These are phyloP conservation scores for Euwallacea fornicatus DNA, from an alignment of 1,140 invertebrate genomes.

Conservation along the genomic window DNA sequence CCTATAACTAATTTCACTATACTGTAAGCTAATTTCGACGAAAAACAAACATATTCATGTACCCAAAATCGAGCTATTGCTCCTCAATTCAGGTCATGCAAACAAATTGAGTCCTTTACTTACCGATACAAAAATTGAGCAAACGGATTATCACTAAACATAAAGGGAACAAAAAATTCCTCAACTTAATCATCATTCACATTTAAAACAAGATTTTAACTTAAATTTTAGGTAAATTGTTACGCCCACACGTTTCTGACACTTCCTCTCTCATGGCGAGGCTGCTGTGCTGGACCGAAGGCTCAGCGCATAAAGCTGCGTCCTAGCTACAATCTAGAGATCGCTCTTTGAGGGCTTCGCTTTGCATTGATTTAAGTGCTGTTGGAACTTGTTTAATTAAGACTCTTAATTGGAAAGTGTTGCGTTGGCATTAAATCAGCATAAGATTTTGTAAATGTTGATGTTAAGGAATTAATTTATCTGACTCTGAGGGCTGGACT, in stretches of 20 bases:
- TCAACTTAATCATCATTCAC: constrained; percentile 21
- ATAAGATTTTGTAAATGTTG: too few species aligned
- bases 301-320: neutral
- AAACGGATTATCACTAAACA: constrained; percentile 26
- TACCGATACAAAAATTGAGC: constrained; percentile 28
- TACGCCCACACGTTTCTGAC: constrained; percentile 34
- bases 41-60: too few species aligned
- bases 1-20: too few species aligned
- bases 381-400: too few species aligned
- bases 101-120: neutral
- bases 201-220: constrained; percentile 7
- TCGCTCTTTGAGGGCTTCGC: too few species aligned
- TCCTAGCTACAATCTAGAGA: neutral
- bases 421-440: too few species aligned
- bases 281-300: constrained; percentile 26
- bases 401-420: too few species aligned
- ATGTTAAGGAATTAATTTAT: too few species aligned
- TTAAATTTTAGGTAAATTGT: constrained; percentile 21
- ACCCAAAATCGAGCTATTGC: neutral
- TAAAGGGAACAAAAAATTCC: constrained; percentile 15
- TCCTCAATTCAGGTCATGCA: constrained; percentile 24
- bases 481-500: too few species aligned
- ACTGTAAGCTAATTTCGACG: too few species aligned
- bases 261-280: constrained; percentile 24
- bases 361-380: too few species aligned